Conservation (phyloP, 2,888 invertebrate species). For the Caenorhabditis uteleia region DNA sequence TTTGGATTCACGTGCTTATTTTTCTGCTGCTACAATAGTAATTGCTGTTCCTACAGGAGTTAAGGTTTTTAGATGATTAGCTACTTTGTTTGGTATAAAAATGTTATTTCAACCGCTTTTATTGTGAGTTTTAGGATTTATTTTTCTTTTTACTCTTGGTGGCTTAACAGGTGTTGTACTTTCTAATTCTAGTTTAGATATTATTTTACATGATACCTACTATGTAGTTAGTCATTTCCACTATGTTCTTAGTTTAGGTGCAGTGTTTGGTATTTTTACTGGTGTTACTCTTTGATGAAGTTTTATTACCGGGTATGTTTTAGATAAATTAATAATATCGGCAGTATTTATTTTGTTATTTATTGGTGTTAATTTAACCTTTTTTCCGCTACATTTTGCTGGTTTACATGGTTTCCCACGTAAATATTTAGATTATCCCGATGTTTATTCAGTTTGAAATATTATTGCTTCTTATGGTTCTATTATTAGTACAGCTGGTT, state of each 20-base stretch:
- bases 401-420: slow-evolving; percentile 80
- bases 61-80: slow-evolving; percentile 83
- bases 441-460: slow-evolving; percentile 78
- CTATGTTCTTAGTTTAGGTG: slow-evolving; percentile 82
- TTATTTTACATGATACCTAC: slow-evolving; percentile 82
- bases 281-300: slow-evolving; percentile 80
- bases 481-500: slow-evolving; percentile 75
- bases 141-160: slow-evolving; percentile 81
- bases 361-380: slow-evolving; percentile 81
- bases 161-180: slow-evolving; percentile 75
- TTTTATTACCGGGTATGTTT: slow-evolving; percentile 76
- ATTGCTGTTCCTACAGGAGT: slow-evolving; percentile 86
- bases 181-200: slow-evolving; percentile 81
- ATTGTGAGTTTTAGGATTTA: slow-evolving; percentile 80
- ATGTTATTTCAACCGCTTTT: slow-evolving; percentile 75
- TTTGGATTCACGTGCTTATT: slow-evolving; percentile 83
- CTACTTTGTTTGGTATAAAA: slow-evolving; percentile 78
- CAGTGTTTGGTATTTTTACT: slow-evolving; percentile 81
- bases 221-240: slow-evolving; percentile 85
- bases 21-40: slow-evolving; percentile 84
- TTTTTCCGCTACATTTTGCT: slow-evolving; percentile 83
- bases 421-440: slow-evolving; percentile 80
- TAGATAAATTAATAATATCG: slow-evolving; percentile 77
- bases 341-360: slow-evolving; percentile 80
- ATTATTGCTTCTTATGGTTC: slow-evolving; percentile 78